phyloP scores from a whole-genome alignment of 2,113 vertebrate genomes.

The Fulica atra region DNA sequence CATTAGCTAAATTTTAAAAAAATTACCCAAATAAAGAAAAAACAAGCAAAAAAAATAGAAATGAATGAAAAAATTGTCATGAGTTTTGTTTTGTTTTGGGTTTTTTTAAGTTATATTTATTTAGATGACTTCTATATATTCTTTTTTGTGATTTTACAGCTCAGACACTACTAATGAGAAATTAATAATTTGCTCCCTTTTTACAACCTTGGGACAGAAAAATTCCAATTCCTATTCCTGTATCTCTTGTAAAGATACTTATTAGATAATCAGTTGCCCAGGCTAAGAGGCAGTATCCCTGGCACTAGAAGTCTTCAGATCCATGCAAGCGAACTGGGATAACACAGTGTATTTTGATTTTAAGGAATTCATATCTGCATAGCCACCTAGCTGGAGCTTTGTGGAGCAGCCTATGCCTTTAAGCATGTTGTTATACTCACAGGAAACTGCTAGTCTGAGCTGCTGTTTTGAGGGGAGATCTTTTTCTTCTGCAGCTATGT shows the following conservation, averaged over 20 bases:
- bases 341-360: neutral
- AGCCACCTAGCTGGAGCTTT: neutral
- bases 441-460: neutral
- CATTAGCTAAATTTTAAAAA: neutral
- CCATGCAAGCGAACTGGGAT: too few species aligned
- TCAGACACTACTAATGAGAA: neutral
- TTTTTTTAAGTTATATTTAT: neutral
- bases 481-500: neutral
- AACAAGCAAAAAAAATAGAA: neutral
- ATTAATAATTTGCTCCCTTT: neutral
- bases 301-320: neutral
- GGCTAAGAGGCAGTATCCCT: neutral
- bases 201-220: neutral
- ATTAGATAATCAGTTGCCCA: neutral
- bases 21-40: neutral
- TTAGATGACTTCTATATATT: neutral
- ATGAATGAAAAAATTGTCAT: rapidly evolving
- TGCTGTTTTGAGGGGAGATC: neutral
- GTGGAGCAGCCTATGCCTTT: neutral
- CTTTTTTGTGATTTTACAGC: neutral
- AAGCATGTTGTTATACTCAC: neutral
- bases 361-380: neutral
- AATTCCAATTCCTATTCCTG: neutral
- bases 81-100: neutral
- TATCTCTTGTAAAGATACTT: neutral